A percentile compares a stretch with the other conserved stretches of the same genome.
phyloP scores from a whole-genome alignment of 2,888 invertebrate genomes.

The Willowsia nigromaculata region DNA sequence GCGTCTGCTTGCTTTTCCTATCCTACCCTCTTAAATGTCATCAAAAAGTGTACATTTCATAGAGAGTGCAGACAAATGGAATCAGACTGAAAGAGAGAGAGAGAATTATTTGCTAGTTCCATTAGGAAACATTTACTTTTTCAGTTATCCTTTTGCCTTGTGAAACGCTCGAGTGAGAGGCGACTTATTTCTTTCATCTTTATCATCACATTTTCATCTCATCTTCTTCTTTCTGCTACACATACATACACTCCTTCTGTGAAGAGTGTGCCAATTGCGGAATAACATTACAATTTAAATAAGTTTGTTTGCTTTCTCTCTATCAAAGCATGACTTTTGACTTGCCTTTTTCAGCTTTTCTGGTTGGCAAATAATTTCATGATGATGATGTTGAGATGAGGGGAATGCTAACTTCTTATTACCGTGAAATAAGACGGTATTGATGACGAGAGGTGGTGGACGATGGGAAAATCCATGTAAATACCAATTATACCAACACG shows the following conservation, averaged over 20 bases:
- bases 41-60: slow-evolving; percentile 63
- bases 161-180: slow-evolving; percentile 28
- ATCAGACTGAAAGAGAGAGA: slow-evolving; percentile 39
- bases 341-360: slow-evolving; percentile 40
- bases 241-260: slow-evolving; percentile 1
- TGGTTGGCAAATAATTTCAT: slow-evolving; percentile 39
- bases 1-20: slow-evolving; percentile 23
- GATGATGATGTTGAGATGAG: not conserved
- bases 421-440: not conserved
- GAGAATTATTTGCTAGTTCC: slow-evolving; percentile 64
- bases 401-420: not conserved
- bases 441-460: not conserved
- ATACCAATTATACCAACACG: not conserved
- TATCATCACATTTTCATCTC: slow-evolving; percentile 21
- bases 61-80: slow-evolving; percentile 58
- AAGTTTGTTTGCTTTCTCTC: slow-evolving; percentile 64
- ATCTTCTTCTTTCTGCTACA: not conserved
- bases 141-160: slow-evolving; percentile 64
- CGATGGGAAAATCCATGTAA: not conserved
- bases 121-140: slow-evolving; percentile 68
- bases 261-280: slow-evolving; percentile 67
- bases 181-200: slow-evolving; percentile 51
- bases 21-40: slow-evolving; percentile 58
- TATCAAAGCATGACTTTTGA: slow-evolving; percentile 57
- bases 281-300: slow-evolving; percentile 70